Conservation (phyloP, 2,113 vertebrate species). For the Meles meles region DNA sequence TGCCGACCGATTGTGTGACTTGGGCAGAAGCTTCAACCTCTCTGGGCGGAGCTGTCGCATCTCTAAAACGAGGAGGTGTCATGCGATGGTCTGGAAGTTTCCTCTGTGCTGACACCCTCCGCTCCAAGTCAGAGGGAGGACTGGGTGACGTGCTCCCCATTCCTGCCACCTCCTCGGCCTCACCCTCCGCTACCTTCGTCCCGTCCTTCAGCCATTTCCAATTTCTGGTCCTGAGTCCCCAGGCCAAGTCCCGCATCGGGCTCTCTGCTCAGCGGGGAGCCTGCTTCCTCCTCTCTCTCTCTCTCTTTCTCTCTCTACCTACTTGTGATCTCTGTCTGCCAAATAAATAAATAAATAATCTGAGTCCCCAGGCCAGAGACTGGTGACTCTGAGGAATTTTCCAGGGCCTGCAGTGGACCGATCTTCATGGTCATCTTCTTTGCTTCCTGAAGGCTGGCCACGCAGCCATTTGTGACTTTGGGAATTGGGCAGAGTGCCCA, state of each 20-base stretch:
- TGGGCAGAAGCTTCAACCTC: neutral
- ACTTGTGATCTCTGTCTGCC: too few species aligned
- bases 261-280: too few species aligned
- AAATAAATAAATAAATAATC: too few species aligned
- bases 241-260: too few species aligned
- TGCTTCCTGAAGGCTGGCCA: neutral
- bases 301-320: too few species aligned
- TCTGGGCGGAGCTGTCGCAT: neutral
- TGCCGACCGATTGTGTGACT: neutral
- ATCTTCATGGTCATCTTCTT: neutral
- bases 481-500: neutral
- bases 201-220: neutral
- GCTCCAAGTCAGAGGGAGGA: neutral
- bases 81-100: neutral
- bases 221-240: neutral
- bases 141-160: accelerated
- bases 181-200: neutral
- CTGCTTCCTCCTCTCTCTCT: too few species aligned
- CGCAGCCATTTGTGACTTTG: neutral
- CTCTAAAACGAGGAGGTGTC: neutral
- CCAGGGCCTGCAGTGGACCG: neutral
- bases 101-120: neutral
- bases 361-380: neutral
- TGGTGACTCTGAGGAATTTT: neutral
- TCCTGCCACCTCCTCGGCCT: neutral